These are phyloP conservation scores for Sebastes alutus DNA, from an alignment of 2,797 vertebrate genomes.

Conservation along the genomic window DNA sequence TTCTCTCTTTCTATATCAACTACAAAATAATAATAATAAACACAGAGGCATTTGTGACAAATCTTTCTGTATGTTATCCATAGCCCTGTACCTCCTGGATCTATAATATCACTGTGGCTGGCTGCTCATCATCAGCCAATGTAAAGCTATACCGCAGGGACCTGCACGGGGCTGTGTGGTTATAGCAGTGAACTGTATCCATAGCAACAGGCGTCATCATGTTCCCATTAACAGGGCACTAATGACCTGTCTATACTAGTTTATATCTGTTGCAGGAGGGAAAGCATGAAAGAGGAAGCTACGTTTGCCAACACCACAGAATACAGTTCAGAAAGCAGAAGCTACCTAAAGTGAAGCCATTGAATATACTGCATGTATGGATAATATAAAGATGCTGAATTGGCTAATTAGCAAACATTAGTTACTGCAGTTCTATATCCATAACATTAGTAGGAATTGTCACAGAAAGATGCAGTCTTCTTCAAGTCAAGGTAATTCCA, in stretches of 20 bases:
- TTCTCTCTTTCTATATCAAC: neutral
- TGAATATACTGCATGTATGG: no score
- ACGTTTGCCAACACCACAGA: no score
- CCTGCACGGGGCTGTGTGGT: neutral
- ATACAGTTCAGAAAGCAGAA: neutral
- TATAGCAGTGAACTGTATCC: constrained; percentile 4
- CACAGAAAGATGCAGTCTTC: neutral
- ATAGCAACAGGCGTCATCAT: constrained; percentile 18
- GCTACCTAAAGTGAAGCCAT: no score
- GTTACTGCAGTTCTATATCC: no score
- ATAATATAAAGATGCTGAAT: no score
- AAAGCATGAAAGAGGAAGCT: neutral
- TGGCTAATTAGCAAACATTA: no score
- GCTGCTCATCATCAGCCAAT: neutral
- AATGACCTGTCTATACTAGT: neutral
- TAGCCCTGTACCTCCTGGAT: neutral
- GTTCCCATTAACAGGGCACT: neutral
- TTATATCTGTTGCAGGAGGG: neutral
- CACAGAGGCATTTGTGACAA: neutral
- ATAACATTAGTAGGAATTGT: neutral
- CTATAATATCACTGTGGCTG: neutral
- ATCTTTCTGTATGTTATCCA: neutral
- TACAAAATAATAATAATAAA: neutral
- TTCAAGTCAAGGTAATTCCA: neutral
- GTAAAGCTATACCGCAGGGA: neutral